phyloP scores from a whole-genome alignment of 2,888 invertebrate genomes.

The Chrysolina haemoptera region DNA sequence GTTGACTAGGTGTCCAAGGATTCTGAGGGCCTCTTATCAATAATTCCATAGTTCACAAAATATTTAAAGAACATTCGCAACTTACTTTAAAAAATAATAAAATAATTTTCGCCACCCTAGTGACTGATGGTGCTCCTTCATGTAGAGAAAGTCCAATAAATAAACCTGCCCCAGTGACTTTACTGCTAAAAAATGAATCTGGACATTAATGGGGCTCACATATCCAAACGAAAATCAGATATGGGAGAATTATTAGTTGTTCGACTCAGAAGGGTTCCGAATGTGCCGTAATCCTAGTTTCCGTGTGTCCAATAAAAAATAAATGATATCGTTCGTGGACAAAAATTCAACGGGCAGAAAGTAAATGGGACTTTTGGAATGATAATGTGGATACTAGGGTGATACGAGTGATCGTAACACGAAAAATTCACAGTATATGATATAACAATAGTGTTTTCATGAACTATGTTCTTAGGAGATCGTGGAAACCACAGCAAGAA shows the following conservation, averaged over 20 bases:
- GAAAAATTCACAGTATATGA: no score
- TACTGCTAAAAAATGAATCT: neutral
- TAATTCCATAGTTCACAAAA: no score
- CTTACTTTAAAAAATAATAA: neutral
- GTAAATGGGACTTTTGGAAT: neutral
- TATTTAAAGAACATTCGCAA: no score
- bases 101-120: neutral
- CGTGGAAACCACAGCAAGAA: no score
- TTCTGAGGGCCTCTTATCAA: no score
- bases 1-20: no score
- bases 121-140: neutral
- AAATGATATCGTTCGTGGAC: neutral
- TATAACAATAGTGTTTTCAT: no score
- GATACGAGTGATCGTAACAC: neutral
- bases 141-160: neutral
- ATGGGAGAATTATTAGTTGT: conserved; percentile 6
- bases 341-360: neutral
- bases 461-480: no score
- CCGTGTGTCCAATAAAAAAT: conserved; percentile 6
- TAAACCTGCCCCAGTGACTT: neutral
- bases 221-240: conserved; percentile 3
- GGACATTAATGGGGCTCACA: conserved; percentile 5
- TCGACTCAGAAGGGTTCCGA: neutral
- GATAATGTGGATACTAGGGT: neutral
- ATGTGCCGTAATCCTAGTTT: neutral